Conservation (phyloP, 2,113 vertebrate genomes). For the Madoqua kirkii region DNA sequence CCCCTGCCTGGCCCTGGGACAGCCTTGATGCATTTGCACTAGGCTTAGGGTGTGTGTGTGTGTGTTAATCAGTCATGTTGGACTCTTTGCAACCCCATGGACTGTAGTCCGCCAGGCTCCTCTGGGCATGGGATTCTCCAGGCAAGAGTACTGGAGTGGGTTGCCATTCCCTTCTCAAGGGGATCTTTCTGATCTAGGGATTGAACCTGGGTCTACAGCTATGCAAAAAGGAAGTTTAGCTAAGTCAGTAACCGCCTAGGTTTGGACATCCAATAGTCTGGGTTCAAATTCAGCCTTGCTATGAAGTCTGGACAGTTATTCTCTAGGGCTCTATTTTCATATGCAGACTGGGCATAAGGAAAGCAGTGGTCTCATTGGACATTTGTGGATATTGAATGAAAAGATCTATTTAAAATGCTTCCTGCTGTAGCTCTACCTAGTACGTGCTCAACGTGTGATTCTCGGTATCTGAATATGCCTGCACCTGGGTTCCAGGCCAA, state of each 20-base stretch:
- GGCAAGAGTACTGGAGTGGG: neutral
- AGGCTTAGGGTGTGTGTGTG: too few species aligned
- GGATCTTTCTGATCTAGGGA: neutral
- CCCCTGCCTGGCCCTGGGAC: neutral
- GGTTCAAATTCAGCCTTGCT: neutral
- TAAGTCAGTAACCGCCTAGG: neutral
- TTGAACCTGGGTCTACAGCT: neutral
- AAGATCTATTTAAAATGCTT: neutral
- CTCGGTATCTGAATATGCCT: neutral
- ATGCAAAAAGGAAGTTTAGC: neutral
- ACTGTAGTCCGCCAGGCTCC: neutral
- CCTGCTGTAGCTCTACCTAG: neutral
- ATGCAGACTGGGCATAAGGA: neutral
- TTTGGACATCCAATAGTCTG: neutral
- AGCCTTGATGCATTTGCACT: neutral
- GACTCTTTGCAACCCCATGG: neutral
- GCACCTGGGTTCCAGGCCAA: neutral
- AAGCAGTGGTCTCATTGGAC: neutral
- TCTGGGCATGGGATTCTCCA: neutral
- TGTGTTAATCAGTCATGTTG: neutral
- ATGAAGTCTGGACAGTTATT: neutral
- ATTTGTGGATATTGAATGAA: neutral
- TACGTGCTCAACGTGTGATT: fast-evolving
- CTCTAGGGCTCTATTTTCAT: neutral
- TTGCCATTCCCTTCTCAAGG: neutral